Percentiles rank a stretch among this genome's conserved stretches.
These are phyloP conservation scores for Remorina albescens DNA, from an alignment of 2,797 vertebrate species.

Conservation along the genomic window DNA sequence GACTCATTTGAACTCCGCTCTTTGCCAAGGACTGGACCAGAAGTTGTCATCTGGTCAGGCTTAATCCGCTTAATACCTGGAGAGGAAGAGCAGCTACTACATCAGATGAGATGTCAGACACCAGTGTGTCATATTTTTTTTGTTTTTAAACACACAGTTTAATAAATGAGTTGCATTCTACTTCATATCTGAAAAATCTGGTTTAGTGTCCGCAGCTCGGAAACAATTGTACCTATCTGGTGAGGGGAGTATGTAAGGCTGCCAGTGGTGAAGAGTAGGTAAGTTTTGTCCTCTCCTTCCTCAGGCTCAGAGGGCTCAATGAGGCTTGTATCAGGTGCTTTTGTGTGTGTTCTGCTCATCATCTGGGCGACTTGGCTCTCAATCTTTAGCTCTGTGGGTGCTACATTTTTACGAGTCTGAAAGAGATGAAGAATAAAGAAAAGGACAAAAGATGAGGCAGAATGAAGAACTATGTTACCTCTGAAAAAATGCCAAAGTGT, in stretches of 20 bases:
- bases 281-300: conserved; percentile 88
- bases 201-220: not conserved
- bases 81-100: not conserved
- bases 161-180: not conserved
- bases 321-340: conserved; percentile 77
- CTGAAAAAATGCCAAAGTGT: not conserved
- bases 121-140: not conserved
- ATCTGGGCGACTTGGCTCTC: conserved; percentile 91
- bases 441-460: not conserved
- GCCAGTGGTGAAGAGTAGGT: conserved; percentile 97
- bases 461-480: not conserved
- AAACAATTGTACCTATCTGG: conserved; percentile 91
- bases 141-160: not conserved
- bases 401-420: conserved; percentile 73
- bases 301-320: conserved; percentile 71
- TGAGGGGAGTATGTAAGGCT: conserved; percentile 98
- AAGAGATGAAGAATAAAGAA: not conserved
- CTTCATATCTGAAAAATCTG: not conserved
- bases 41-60: conserved; percentile 97
- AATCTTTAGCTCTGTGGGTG: conserved; percentile 80
- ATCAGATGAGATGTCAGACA: not conserved
- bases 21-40: conserved; percentile 92
- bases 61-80: conserved; percentile 95
- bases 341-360: conserved; percentile 89
- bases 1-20: conserved; percentile 93